Conservation (phyloP, 2,888 invertebrate genomes). For the Sialis fuliginosa region DNA sequence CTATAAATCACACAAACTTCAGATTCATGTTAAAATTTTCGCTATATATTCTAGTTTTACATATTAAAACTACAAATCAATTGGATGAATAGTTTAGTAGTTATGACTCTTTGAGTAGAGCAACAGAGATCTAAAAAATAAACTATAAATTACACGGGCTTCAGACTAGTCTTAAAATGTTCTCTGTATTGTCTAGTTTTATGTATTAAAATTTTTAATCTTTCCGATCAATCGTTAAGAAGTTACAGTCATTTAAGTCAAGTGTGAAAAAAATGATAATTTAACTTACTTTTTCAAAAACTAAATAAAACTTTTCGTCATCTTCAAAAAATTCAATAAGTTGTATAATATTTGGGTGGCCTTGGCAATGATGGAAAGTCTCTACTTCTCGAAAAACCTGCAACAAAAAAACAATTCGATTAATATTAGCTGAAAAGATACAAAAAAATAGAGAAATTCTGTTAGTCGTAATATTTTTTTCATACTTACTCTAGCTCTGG, state of each 20-base stretch:
- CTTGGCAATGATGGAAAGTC: conserved; percentile 96
- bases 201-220: too few species aligned
- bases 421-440: neutral
- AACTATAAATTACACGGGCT: too few species aligned
- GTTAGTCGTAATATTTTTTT: neutral
- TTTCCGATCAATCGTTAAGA: too few species aligned
- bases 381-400: conserved; percentile 92
- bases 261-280: neutral
- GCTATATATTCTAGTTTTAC: too few species aligned
- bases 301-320: conserved; percentile 90
- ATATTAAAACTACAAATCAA: too few species aligned
- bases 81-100: too few species aligned
- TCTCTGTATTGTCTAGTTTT: too few species aligned
- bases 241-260: too few species aligned
- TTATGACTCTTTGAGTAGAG: too few species aligned
- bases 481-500: conserved; percentile 49
- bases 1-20: too few species aligned
- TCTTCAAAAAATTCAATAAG: conserved; percentile 95
- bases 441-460: neutral
- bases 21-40: too few species aligned
- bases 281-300: conserved; percentile 77
- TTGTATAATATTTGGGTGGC: conserved; percentile 94
- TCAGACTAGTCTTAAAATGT: too few species aligned
- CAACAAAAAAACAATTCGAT: conserved; percentile 3
- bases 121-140: neutral